A percentile compares a stretch with the other conserved stretches of the same genome.
These are phyloP conservation scores for Ormyrus nitidulus DNA, from an alignment of 2,888 invertebrate genomes.

Conservation along the genomic window DNA sequence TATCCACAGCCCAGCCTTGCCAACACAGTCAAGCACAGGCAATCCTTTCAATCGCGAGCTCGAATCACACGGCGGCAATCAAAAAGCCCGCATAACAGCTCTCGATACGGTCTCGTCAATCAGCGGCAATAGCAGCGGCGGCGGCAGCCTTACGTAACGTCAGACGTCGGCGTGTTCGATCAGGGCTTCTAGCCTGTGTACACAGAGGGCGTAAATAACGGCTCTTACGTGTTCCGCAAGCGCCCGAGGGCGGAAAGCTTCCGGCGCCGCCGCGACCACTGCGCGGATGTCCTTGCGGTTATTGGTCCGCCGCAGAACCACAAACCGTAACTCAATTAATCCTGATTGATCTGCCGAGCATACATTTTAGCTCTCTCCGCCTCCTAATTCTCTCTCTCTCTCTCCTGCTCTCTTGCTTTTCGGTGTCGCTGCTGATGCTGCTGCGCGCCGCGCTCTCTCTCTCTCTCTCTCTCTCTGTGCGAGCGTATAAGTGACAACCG, in stretches of 20 bases:
- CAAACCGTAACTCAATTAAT: conserved; percentile 74
- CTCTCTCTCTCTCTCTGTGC: neutral
- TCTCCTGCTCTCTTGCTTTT: neutral
- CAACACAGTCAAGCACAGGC: too few relatives aligned
- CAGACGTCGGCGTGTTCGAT: too few relatives aligned
- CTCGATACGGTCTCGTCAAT: too few relatives aligned
- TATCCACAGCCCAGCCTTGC: too few relatives aligned
- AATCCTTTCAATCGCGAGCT: too few relatives aligned
- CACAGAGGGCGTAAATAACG: neutral
- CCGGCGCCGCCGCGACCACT: too few relatives aligned
- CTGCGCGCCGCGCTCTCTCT: neutral
- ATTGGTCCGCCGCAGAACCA: conserved; percentile 67
- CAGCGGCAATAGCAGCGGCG: too few relatives aligned
- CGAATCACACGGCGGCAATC: too few relatives aligned
- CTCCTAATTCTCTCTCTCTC: neutral
- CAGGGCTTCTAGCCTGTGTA: neutral
- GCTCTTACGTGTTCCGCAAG: conserved; percentile 5
- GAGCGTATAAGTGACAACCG: neutral
- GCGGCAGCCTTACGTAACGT: too few relatives aligned
- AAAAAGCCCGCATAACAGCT: too few relatives aligned
- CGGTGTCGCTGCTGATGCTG: neutral
- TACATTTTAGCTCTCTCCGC: conserved; percentile 33
- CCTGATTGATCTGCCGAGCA: conserved; percentile 68
- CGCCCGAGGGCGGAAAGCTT: neutral
- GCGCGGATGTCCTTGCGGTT: conserved; percentile 69